Evolutionary conservation across 2,888 invertebrate species (phyloP).

Genomic region (Macrosiphum euphorbiae): DNA sequence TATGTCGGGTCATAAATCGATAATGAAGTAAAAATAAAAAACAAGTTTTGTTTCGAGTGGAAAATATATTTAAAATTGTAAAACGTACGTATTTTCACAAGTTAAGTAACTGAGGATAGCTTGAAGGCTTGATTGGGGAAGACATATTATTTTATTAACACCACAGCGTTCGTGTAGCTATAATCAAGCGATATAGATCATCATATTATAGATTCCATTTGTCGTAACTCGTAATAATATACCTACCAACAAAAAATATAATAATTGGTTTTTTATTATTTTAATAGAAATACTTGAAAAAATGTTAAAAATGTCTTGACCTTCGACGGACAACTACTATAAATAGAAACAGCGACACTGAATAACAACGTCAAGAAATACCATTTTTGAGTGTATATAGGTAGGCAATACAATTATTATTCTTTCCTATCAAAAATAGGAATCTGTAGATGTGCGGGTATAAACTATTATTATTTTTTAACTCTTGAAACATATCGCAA

Average conservation of each 20-base stretch:
- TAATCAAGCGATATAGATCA: neutral
- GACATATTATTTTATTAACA: neutral
- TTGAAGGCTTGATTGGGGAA: neutral
- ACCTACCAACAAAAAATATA: neutral
- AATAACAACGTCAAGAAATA: neutral
- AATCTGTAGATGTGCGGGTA: too few species aligned
- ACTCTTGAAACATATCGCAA: neutral
- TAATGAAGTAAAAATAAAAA: neutral
- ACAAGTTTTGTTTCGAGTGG: neutral
- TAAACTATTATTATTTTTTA: neutral
- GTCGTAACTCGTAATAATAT: neutral
- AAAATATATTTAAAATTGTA: neutral
- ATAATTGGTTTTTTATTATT: neutral
- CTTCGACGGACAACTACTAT: neutral
- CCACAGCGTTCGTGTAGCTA: neutral
- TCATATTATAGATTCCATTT: neutral
- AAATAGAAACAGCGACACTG: neutral
- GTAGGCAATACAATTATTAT: neutral
- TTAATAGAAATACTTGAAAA: neutral
- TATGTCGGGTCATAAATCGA: neutral
- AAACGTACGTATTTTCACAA: neutral
- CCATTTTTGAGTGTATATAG: neutral
- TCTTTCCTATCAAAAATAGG: too few species aligned
- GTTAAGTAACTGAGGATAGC: neutral
- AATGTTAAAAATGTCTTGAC: neutral